A percentile compares a stretch with the other conserved stretches of the same genome.
These are phyloP conservation scores for Stenchaetothrips biformis DNA, from an alignment of 2,888 invertebrate species.

Conservation along the genomic window DNA sequence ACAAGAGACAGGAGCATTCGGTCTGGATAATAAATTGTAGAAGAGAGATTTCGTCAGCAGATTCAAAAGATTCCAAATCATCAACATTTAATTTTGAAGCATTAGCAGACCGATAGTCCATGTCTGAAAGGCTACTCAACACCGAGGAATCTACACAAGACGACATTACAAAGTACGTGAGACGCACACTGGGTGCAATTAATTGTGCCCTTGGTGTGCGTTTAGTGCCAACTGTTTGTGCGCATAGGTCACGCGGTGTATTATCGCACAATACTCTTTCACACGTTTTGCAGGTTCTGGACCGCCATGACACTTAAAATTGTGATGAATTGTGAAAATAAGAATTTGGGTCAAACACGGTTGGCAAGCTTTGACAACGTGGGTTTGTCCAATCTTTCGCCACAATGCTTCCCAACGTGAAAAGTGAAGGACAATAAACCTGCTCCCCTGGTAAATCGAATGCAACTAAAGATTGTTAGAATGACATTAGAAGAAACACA, in stretches of 20 bases:
- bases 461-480: too few species aligned
- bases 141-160: conserved; percentile 6
- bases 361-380: too few species aligned
- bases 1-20: neutral
- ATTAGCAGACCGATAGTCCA: neutral
- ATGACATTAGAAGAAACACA: neutral
- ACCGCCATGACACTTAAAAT: too few species aligned
- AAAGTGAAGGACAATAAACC: too few species aligned
- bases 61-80: too few species aligned
- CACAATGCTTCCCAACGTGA: too few species aligned
- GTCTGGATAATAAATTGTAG: neutral
- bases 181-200: conserved; percentile 13
- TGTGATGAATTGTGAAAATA: too few species aligned
- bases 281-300: too few species aligned
- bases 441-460: too few species aligned
- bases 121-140: neutral
- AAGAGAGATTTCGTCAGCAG: too few species aligned
- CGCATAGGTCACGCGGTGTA: neutral
- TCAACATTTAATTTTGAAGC: neutral
- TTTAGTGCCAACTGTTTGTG: neutral
- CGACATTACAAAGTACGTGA: conserved; percentile 15
- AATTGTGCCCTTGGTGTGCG: conserved; percentile 7
- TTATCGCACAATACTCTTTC: neutral
- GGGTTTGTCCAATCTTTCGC: too few species aligned
- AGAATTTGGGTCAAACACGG: too few species aligned